A percentile compares a stretch with the other conserved stretches of the same genome.
Evolutionary conservation across 2,888 invertebrate genomes (phyloP).

Genomic region (Escarpia spicata): DNA sequence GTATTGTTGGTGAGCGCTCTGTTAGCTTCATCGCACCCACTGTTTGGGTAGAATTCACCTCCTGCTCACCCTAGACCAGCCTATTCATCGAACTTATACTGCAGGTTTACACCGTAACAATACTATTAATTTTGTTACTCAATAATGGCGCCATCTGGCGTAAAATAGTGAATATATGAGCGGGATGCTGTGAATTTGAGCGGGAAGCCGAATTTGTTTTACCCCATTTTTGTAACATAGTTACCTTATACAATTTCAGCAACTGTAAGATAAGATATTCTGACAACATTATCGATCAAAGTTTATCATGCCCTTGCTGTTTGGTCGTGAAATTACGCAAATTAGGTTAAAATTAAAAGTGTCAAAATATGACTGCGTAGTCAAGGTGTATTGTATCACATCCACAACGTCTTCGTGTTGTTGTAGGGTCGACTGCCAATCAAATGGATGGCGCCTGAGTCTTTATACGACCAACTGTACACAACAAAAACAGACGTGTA

Average conservation of each 20-base stretch:
- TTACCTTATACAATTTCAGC: neutral
- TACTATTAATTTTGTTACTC: neutral
- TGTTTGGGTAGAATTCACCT: no score
- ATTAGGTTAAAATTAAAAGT: neutral
- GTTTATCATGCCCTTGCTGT: no score
- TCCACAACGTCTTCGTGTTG: neutral
- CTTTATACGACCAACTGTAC: slow-evolving; percentile 60
- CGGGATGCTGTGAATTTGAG: neutral
- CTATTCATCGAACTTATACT: neutral
- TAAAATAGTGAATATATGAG: neutral
- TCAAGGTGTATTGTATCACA: neutral
- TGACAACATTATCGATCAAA: no score
- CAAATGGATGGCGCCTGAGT: slow-evolving; percentile 64
- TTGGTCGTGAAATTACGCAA: no score
- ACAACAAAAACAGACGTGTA: slow-evolving; percentile 63
- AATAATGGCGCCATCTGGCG: neutral
- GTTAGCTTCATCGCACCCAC: no score
- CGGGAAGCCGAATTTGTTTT: neutral
- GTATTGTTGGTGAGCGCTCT: no score
- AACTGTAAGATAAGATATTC: neutral
- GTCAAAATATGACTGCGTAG: neutral
- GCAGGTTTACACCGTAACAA: neutral
- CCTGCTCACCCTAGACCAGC: no score
- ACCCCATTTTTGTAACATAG: neutral
- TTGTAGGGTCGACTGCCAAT: slow-evolving; percentile 61